Conservation (phyloP, 2,113 vertebrate species). For the Callocephalon fimbriatum region DNA sequence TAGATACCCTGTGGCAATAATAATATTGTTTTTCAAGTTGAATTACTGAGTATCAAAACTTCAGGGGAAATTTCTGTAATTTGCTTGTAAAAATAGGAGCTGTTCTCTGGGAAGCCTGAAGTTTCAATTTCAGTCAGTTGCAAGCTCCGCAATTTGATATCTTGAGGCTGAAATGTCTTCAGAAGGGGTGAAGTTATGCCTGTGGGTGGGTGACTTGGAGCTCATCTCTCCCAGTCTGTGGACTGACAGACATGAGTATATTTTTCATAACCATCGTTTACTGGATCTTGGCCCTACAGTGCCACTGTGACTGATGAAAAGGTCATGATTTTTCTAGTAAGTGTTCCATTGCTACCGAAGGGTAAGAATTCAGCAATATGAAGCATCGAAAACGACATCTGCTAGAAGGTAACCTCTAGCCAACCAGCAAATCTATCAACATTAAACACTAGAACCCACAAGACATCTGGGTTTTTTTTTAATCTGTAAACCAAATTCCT, state of each 20-base stretch:
- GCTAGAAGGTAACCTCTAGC: slow-evolving; percentile 21
- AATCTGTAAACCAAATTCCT: not conserved
- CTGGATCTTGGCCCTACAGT: not conserved
- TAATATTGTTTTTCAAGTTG: not conserved
- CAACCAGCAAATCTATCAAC: slow-evolving; percentile 49
- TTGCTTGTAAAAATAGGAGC: slow-evolving; percentile 6
- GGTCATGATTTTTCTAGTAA: slow-evolving; percentile 13
- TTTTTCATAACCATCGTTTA: slow-evolving; percentile 2
- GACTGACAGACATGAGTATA: slow-evolving; percentile 11
- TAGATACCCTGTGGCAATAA: not conserved
- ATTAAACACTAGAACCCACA: not conserved
- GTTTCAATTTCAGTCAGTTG: not conserved
- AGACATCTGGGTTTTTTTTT: not conserved
- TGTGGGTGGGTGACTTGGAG: slow-evolving; percentile 13
- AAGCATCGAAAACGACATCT: slow-evolving; percentile 1
- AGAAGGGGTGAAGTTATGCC: not conserved
- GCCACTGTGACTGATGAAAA: not conserved
- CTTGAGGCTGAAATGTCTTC: not conserved
- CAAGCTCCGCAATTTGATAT: not conserved
- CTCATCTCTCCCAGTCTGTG: not conserved
- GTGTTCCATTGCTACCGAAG: not conserved
- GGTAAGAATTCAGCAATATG: not conserved
- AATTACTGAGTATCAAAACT: not conserved
- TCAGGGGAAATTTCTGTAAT: not conserved
- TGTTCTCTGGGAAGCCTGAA: not conserved